phyloP scores from a whole-genome alignment of 1,140 invertebrate species.

The Alviniconcha marisindica region DNA sequence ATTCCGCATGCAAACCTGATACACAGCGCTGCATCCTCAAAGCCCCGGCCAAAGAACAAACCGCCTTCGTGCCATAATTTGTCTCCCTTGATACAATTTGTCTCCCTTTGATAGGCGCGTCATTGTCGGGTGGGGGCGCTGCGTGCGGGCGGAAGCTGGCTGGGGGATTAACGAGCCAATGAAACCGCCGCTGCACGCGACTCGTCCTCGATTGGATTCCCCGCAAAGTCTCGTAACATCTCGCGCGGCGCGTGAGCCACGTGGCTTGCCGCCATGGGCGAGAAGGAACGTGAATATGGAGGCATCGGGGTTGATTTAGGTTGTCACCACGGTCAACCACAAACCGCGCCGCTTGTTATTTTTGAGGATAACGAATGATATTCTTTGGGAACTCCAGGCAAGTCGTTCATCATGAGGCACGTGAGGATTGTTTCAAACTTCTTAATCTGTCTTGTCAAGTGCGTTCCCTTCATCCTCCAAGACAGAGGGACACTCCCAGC shows the following conservation, averaged over 20 bases:
- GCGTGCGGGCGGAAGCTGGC: constrained; percentile 30
- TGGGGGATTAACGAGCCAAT: constrained; percentile 21
- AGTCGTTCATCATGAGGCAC: neutral
- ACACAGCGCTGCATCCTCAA: neutral
- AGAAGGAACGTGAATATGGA: constrained; percentile 21
- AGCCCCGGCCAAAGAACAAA: neutral
- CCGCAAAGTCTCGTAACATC: constrained; percentile 37
- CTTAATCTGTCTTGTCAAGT: neutral
- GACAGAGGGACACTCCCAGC: no score
- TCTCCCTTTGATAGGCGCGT: constrained; percentile 20
- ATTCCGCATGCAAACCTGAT: neutral
- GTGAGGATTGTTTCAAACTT: neutral
- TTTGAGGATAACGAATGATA: constrained; percentile 12
- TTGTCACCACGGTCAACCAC: constrained; percentile 29
- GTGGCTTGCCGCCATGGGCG: constrained; percentile 29
- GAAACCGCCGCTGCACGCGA: neutral
- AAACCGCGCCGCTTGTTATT: constrained; percentile 12
- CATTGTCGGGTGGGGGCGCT: neutral
- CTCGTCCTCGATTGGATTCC: constrained; percentile 8
- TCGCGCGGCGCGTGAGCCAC: constrained; percentile 39
- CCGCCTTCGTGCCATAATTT: constrained; percentile 12
- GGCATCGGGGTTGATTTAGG: constrained; percentile 18
- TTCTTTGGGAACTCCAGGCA: neutral
- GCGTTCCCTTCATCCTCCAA: no score
- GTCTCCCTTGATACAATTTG: constrained; percentile 32